A percentile compares a stretch with the other conserved stretches of the same genome.
Evolutionary conservation across 2,797 vertebrate genomes (phyloP).

Genomic region (Pitangus sulphuratus): DNA sequence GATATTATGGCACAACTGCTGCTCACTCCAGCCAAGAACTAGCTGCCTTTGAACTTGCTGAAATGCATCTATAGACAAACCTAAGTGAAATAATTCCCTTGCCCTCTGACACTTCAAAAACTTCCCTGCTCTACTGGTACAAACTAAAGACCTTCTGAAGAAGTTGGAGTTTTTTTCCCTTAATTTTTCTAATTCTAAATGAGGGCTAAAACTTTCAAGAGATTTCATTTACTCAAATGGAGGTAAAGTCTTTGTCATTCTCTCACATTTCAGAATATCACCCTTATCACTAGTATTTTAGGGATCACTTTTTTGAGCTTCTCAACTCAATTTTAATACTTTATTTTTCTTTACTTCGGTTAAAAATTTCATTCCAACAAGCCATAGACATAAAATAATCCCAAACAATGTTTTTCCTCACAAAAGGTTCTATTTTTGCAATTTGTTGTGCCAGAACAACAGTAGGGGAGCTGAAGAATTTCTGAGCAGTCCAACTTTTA

Average conservation of each 20-base stretch:
- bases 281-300: not conserved
- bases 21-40: not conserved
- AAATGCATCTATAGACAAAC: not conserved
- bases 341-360: not conserved
- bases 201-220: not conserved
- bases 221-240: not conserved
- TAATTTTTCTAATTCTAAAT: not conserved
- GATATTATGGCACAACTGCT: not conserved
- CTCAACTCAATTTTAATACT: not conserved
- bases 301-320: not conserved
- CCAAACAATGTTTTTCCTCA: not conserved
- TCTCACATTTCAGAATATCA: not conserved
- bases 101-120: not conserved
- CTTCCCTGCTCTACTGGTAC: not conserved
- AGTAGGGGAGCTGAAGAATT: not conserved
- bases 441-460: not conserved
- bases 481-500: not conserved
- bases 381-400: not conserved
- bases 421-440: not conserved
- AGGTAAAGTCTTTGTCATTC: not conserved
- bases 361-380: not conserved
- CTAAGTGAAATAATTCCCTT: not conserved
- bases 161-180: not conserved
- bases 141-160: not conserved
- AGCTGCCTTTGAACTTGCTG: not conserved